Percentiles rank a stretch among this genome's conserved stretches.
These are phyloP conservation scores for Hycleus phaleratus DNA, from an alignment of 1,140 invertebrate genomes.

Conservation along the genomic window DNA sequence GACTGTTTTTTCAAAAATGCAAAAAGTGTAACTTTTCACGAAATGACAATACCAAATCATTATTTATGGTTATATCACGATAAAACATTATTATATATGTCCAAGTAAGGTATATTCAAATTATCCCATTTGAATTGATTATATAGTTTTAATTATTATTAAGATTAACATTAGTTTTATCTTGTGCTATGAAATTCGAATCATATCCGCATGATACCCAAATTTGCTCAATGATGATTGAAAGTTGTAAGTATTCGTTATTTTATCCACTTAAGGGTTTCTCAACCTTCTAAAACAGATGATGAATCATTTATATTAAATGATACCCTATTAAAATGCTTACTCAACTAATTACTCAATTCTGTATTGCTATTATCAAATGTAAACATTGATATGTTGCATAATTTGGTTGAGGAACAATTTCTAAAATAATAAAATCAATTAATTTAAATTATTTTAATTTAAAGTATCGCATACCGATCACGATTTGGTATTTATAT, in stretches of 20 bases:
- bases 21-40: constrained; percentile 86
- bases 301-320: neutral
- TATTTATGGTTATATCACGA: constrained; percentile 87
- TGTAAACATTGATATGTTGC: too few species aligned
- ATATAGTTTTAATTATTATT: constrained; percentile 35
- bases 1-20: constrained; percentile 92
- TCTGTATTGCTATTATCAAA: too few species aligned
- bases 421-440: too few species aligned
- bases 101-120: constrained; percentile 56
- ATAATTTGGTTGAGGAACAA: too few species aligned
- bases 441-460: neutral
- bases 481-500: constrained; percentile 76
- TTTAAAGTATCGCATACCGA: constrained; percentile 72
- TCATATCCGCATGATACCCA: constrained; percentile 86
- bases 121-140: neutral
- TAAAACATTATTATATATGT: constrained; percentile 85
- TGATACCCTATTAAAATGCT: too few species aligned
- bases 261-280: neutral
- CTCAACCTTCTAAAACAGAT: constrained; percentile 2
- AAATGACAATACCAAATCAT: constrained; percentile 92
- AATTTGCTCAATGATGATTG: constrained; percentile 86
- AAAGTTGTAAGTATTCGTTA: constrained; percentile 66
- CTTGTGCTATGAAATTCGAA: constrained; percentile 90
- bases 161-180: constrained; percentile 77
- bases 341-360: too few species aligned